Conservation (phyloP, 64 coral and sea anemone genomes). For the Stichodactyla mertensii region DNA sequence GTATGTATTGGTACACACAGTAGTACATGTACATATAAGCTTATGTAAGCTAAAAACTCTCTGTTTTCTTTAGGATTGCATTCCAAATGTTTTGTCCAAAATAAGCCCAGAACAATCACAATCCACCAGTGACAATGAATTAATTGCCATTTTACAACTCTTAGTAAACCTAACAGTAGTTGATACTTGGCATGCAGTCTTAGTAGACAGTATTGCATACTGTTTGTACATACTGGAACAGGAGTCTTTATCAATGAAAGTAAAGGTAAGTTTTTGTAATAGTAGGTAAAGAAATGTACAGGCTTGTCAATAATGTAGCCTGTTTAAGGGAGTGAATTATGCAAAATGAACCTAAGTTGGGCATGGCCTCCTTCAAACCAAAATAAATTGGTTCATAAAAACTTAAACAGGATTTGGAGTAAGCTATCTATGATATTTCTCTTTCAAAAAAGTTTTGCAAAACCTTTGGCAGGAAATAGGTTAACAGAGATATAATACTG, state of each 20-base stretch:
- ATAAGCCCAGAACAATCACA: not conserved
- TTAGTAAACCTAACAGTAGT: constrained; percentile 25
- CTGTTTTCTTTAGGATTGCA: not conserved
- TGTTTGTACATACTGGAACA: not conserved
- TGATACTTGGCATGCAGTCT: constrained; percentile 11
- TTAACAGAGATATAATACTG: no score
- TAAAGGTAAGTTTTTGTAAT: not conserved
- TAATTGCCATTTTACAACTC: constrained; percentile 4
- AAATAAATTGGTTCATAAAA: no score
- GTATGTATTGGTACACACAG: not conserved
- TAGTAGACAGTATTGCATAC: not conserved
- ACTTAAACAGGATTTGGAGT: no score
- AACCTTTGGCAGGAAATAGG: no score
- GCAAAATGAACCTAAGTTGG: no score
- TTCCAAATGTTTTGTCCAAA: not conserved
- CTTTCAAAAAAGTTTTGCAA: no score
- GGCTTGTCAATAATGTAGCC: no score
- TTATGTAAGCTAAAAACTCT: not conserved
- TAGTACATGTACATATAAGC: no score
- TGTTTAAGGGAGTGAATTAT: no score
- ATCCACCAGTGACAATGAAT: constrained; percentile 6
- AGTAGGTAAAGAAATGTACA: no score
- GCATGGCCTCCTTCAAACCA: no score
- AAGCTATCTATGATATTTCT: no score
- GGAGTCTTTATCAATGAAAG: not conserved